Percentiles rank a stretch among this genome's conserved stretches.
Evolutionary conservation across 1,140 invertebrate genomes (phyloP).

Genomic region (Achatina immaculata): DNA sequence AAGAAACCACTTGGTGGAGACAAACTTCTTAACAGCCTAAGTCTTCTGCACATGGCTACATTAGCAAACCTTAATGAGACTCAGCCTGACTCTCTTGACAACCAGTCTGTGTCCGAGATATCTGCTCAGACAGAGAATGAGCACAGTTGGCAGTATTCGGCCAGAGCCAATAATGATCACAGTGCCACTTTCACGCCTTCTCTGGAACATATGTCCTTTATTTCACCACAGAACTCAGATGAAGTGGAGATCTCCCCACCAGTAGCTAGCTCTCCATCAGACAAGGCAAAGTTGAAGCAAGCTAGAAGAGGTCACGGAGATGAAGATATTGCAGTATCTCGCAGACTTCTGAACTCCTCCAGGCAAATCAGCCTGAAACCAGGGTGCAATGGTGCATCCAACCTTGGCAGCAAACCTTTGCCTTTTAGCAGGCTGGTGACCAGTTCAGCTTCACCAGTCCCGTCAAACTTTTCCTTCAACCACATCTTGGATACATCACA

Average conservation of each 20-base stretch:
- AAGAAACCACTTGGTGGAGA: constrained; percentile 34
- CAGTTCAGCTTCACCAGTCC: constrained; percentile 24
- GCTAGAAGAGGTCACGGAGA: neutral
- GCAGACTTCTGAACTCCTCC: neutral
- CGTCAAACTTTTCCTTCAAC: constrained; percentile 25
- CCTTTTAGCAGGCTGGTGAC: constrained; percentile 30
- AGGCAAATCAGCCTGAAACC: constrained; percentile 20
- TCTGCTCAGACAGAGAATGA: neutral
- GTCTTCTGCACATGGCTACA: constrained; percentile 65
- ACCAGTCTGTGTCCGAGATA: neutral
- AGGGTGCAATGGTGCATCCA: constrained; percentile 26
- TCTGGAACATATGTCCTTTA: constrained; percentile 58
- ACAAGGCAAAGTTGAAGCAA: constrained; percentile 20
- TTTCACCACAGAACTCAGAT: constrained; percentile 59
- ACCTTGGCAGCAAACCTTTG: constrained; percentile 23
- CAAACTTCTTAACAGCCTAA: constrained; percentile 61
- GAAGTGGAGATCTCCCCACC: constrained; percentile 57
- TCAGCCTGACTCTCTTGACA: constrained; percentile 22
- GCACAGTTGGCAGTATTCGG: constrained; percentile 23
- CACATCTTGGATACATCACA: neutral
- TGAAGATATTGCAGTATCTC: neutral
- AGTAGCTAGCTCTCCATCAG: constrained; percentile 57
- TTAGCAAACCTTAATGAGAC: constrained; percentile 58
- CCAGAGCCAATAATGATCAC: constrained; percentile 21
- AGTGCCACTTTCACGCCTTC: constrained; percentile 52